Evolutionary conservation across 2,888 invertebrate species (phyloP), one percentile per base, ranked within the genome.

Genomic region (Pseudococcus viburni): DNA sequence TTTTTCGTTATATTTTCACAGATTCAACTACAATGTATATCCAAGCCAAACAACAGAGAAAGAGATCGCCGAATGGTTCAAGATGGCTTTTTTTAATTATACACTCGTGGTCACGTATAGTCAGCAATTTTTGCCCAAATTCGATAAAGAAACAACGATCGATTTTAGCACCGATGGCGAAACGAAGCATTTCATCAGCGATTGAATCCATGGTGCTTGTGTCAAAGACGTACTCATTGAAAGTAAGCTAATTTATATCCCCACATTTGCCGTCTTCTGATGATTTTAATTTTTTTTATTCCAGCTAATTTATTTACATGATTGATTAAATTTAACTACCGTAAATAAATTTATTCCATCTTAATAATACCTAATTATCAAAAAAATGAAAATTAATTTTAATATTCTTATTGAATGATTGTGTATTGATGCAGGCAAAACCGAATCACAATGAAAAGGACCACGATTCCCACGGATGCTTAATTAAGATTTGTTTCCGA

Each of bases 1-100:
- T 39, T 77, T 42, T 33, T 77, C n/a, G n/a, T n/a, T n/a, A n/a
- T n/a, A n/a, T 77, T 46, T 80, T 46, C 12, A 3, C 91, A 90
- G 95, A 96, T 89, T 95, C 96, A 8, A 92, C 93, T n/a, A n/a
- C n/a, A n/a, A n/a, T n/a, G n/a, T 0, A 95, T 98, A 89, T 95
- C 96, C 91, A 95, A 96, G 94, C 95, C 0, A 92, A 94, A 2
- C 96, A 97, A 91, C 98, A n/a, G n/a, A 98, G 92, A 93, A 97
- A 91, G 98, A 98, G 93, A 93, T 99, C 85, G 96, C 97, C 0
- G 97, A 98, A 8, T 98, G 98, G 98, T 96, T 98, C 90, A 94
- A 94, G 90, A 94, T 94, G 91, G 92, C 92, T 48, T 94, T 95
- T 51, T 95, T 95, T 89, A 93, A 94, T 89, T 94, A 94, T 90